These are phyloP conservation scores for Drosophila anomalipes DNA, from an alignment of 2,888 invertebrate genomes.

Conservation along the genomic window DNA sequence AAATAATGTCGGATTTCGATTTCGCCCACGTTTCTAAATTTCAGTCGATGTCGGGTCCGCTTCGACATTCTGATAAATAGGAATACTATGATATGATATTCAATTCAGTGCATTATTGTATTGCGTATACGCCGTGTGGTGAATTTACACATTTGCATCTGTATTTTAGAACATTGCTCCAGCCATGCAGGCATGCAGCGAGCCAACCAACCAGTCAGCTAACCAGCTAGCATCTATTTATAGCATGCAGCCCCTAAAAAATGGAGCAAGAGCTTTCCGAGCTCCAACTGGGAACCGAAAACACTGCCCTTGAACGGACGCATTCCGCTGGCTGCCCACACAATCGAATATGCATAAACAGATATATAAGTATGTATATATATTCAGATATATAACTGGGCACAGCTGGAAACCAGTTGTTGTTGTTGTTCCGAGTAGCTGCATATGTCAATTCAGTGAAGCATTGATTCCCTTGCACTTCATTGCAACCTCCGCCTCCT, in stretches of 20 bases:
- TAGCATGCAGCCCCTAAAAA: slow-evolving; percentile 39
- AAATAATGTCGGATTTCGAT: neutral
- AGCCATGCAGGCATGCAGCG: slow-evolving; percentile 11
- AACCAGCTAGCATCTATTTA: slow-evolving; percentile 39
- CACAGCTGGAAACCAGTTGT: slow-evolving; percentile 77
- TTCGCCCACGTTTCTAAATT: neutral
- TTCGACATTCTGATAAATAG: neutral
- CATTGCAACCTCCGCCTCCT: slow-evolving; percentile 2
- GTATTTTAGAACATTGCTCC: neutral
- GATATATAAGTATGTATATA: neutral
- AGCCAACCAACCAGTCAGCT: neutral
- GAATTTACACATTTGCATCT: slow-evolving; percentile 17
- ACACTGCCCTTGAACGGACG: slow-evolving; percentile 46
- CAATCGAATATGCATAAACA: slow-evolving; percentile 5
- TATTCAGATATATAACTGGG: slow-evolving; percentile 28
- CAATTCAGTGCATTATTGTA: slow-evolving; percentile 13
- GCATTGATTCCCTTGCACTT: slow-evolving; percentile 50
- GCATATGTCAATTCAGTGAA: slow-evolving; percentile 69
- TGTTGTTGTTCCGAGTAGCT: slow-evolving; percentile 27
- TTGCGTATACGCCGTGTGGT: slow-evolving; percentile 75
- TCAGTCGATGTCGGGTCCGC: neutral
- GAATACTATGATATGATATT: neutral
- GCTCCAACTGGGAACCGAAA: slow-evolving; percentile 14
- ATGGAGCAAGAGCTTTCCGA: slow-evolving; percentile 11
- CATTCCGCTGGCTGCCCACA: slow-evolving; percentile 43